phyloP scores from a whole-genome alignment of 2,797 vertebrate genomes.

The Scomberomorus guttatus region DNA sequence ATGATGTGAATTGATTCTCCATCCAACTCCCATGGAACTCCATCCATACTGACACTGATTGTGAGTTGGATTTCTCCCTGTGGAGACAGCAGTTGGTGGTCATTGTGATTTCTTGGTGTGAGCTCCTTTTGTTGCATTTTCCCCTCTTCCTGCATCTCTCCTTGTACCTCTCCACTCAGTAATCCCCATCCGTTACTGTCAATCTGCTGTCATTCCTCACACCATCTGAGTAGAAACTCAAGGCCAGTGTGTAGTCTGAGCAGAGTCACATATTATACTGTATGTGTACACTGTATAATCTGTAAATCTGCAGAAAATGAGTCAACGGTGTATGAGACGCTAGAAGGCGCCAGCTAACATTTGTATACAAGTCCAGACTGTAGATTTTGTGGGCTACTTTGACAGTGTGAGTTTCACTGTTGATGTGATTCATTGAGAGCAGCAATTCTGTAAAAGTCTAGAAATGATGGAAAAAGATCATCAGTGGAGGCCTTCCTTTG shows the following conservation, averaged over 20 bases:
- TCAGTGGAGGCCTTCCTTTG: neutral
- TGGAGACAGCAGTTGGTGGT: constrained; percentile 35
- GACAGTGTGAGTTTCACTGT: neutral
- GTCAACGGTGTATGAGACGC: neutral
- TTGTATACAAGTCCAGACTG: neutral
- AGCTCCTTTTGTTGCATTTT: constrained; percentile 48
- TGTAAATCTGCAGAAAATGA: constrained; percentile 1
- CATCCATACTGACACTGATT: constrained; percentile 63
- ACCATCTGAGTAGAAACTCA: constrained; percentile 54
- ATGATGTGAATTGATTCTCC: constrained; percentile 64
- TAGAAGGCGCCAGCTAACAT: neutral
- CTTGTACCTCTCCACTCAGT: constrained; percentile 14
- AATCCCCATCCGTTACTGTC: constrained; percentile 39
- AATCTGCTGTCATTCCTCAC: constrained; percentile 34
- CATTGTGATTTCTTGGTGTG: constrained; percentile 50
- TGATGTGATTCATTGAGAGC: neutral
- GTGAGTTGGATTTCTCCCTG: constrained; percentile 42
- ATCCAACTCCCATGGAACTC: constrained; percentile 52
- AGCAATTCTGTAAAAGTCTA: neutral
- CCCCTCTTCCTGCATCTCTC: constrained; percentile 40
- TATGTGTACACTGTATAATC: neutral
- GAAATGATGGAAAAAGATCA: neutral
- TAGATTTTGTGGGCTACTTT: neutral
- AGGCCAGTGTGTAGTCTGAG: constrained; percentile 28
- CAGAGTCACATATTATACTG: constrained; percentile 10